A percentile compares a stretch with the other conserved stretches of the same genome.
These are phyloP conservation scores for Cheilosia impressa DNA, from an alignment of 2,888 invertebrate genomes.

Conservation along the genomic window DNA sequence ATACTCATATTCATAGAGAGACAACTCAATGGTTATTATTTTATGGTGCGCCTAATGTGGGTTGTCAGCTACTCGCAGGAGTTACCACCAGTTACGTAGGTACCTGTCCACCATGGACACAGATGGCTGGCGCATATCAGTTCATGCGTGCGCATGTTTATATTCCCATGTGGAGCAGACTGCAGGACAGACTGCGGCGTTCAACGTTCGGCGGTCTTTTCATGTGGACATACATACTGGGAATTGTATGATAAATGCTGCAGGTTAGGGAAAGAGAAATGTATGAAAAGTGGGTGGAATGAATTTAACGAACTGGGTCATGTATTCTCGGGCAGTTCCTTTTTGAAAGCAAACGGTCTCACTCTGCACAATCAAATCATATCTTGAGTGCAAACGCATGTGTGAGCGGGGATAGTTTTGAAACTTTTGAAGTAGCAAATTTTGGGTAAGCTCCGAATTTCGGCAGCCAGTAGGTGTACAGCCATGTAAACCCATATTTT, in stretches of 20 bases:
- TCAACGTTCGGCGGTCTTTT: slow-evolving; percentile 46
- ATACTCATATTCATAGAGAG: slow-evolving; percentile 60
- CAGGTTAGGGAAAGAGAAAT: slow-evolving; percentile 38
- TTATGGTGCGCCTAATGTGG: slow-evolving; percentile 70
- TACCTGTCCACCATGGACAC: slow-evolving; percentile 25
- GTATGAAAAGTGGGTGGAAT: slow-evolving; percentile 48
- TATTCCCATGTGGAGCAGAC: background rate
- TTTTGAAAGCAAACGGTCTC: too few species aligned
- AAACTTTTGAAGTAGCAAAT: too few species aligned
- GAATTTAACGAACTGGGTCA: slow-evolving; percentile 39
- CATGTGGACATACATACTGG: slow-evolving; percentile 7
- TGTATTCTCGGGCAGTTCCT: background rate
- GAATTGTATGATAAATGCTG: slow-evolving; percentile 31
- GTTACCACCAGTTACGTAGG: slow-evolving; percentile 16
- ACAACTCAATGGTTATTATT: slow-evolving; percentile 72
- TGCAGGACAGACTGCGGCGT: background rate
- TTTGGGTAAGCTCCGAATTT: too few species aligned
- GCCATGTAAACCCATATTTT: too few species aligned
- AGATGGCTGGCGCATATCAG: slow-evolving; percentile 20
- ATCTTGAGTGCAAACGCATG: too few species aligned
- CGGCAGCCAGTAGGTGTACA: too few species aligned
- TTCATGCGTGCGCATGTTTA: slow-evolving; percentile 21
- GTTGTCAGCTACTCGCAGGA: slow-evolving; percentile 60
- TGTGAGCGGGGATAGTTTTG: too few species aligned
- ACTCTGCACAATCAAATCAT: too few species aligned